Evolutionary conservation across 35 echinoderm and acorn worm species (phyloP), one percentile per base, ranked within the genome.

Genomic region (Diadema setosum): DNA sequence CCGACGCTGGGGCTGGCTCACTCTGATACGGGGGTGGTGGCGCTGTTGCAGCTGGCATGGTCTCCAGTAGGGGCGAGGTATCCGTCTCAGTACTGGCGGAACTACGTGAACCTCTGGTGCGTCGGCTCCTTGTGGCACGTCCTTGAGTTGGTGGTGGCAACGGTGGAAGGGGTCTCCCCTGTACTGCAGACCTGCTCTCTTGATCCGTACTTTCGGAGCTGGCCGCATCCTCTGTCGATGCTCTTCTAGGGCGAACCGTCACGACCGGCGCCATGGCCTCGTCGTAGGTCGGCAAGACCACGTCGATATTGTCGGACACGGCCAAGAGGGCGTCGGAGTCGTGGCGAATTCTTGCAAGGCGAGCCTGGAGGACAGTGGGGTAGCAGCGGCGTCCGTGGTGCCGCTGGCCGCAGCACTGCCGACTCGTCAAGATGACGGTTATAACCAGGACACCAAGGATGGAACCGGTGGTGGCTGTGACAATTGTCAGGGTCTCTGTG

Each of bases 221-320:
- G n/a, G n/a, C n/a, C n/a, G n/a, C n/a, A n/a, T n/a, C n/a, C n/a
- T n/a, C n/a, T n/a, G 3, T 75, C 65, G 23, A 2, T 40, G 24
- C 18, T 24, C 2, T 31, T 24, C 15, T 43, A 52, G 34, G 70
- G 49, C 3, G 85, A 24, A 45, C 40, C 2, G 59, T 35, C 45
- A 23, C 20, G 65, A n/a, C 57, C 26, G 5, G n/a, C 17, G 89
- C 81, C 24, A 64, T 75, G 16, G 89, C 89, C 46, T 91, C 89
- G 36, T 91, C 89, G 40, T 91, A 91, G 34, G 89, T 76, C 15
- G 89, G 89, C 45, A 91, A 76, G 2, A 84, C 61, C 2, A 91
- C 81, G 39, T 74, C 81, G 12, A 91, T 70, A 58, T 83, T 65
- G 45, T 84, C 43, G 14, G 89, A 45, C 39, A 83, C 82, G 21